Conservation (phyloP, 2,113 vertebrate species). For the Strix uralensis region DNA sequence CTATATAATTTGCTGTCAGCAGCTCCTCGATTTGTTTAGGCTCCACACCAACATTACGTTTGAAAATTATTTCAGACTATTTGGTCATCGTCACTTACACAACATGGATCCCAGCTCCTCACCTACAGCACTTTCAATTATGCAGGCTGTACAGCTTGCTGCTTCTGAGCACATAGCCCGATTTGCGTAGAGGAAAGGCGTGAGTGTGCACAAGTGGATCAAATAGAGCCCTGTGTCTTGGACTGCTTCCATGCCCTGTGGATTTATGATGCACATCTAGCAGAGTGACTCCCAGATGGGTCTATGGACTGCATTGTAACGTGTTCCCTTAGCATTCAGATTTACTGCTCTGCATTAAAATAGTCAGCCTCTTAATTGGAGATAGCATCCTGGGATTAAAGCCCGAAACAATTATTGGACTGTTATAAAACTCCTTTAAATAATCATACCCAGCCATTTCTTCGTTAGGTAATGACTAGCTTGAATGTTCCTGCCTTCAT, state of each 20-base stretch:
- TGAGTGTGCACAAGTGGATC: neutral
- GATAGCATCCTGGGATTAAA: constrained; percentile 31
- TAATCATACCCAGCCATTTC: neutral
- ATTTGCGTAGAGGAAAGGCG: neutral
- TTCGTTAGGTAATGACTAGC: constrained; percentile 48
- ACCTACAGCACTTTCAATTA: neutral
- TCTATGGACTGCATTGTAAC: neutral
- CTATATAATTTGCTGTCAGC: constrained; percentile 1
- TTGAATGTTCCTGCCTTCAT: neutral
- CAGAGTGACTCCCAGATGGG: neutral
- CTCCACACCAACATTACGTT: neutral
- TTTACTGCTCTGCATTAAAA: neutral
- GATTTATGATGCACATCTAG: neutral
- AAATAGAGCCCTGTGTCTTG: neutral
- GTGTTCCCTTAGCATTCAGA: neutral
- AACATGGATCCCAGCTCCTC: neutral
- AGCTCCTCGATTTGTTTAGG: neutral
- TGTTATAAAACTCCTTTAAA: constrained; percentile 31
- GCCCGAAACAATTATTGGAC: neutral
- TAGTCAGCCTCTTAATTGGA: neutral
- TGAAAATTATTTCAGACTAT: constrained; percentile 29
- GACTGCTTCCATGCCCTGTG: neutral
- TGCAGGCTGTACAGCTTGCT: neutral
- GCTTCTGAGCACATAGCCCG: neutral
- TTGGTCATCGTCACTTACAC: neutral